phyloP scores from a whole-genome alignment of 2,113 vertebrate species.

The Cryptoleucopteryx plumbea region DNA sequence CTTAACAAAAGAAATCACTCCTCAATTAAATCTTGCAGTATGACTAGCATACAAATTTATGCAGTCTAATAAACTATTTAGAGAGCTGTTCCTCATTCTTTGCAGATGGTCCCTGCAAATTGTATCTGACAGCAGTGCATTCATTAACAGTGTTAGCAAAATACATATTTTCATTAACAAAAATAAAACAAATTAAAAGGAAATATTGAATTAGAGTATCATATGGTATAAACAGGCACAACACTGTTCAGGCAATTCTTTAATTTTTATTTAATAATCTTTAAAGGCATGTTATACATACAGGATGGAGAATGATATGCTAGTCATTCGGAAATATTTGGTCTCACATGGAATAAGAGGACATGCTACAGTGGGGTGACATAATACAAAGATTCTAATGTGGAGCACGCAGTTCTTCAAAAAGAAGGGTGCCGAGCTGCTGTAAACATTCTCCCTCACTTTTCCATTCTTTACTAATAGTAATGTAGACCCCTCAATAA shows the following conservation, averaged over 20 bases:
- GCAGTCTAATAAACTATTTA: neutral
- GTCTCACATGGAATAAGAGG: neutral
- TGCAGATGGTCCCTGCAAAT: neutral
- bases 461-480: neutral
- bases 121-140: neutral
- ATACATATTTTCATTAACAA: constrained; percentile 11
- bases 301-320: neutral
- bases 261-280: neutral
- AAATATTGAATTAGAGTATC: neutral
- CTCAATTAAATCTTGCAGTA: neutral
- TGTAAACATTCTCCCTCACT: neutral
- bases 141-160: constrained; percentile 3
- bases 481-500: neutral
- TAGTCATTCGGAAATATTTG: neutral
- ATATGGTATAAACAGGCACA: neutral
- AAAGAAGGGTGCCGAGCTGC: neutral
- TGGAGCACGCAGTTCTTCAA: neutral
- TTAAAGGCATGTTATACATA: neutral
- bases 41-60: neutral
- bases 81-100: neutral
- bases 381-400: neutral
- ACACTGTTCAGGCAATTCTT: neutral
- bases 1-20: neutral
- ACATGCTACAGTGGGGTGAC: neutral
- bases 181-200: neutral